phyloP scores from a whole-genome alignment of 1,140 invertebrate species.

The Parapsyche elsis region DNA sequence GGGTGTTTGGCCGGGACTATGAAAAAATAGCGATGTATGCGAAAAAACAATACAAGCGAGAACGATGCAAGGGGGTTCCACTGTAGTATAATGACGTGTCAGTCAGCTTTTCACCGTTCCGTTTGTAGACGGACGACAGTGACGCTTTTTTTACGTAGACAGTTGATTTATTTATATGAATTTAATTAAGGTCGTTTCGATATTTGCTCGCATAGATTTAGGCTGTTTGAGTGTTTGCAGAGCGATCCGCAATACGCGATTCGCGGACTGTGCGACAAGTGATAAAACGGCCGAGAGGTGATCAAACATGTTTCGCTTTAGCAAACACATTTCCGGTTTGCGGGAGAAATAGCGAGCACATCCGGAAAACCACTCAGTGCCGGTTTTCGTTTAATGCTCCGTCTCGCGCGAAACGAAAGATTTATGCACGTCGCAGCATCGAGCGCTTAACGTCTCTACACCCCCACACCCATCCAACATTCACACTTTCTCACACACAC shows the following conservation, averaged over 20 bases:
- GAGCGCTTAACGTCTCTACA: not conserved
- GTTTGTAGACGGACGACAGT: too few relatives aligned
- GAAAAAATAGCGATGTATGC: too few relatives aligned
- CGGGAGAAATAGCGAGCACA: not conserved
- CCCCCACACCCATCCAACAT: too few relatives aligned
- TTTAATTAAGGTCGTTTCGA: too few relatives aligned
- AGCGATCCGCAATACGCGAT: not conserved
- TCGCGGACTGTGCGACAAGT: not conserved
- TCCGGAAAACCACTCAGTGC: slow-evolving; percentile 28
- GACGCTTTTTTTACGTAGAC: too few relatives aligned
- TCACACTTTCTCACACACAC: not conserved
- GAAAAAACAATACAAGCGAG: too few relatives aligned
- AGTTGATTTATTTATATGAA: too few relatives aligned
- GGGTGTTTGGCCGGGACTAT: too few relatives aligned
- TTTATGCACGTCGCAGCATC: slow-evolving; percentile 4
- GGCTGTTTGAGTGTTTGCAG: not conserved
- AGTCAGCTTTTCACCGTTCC: too few relatives aligned
- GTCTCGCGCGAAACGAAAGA: slow-evolving; percentile 23
- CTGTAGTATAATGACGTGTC: too few relatives aligned
- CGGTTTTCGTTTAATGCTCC: slow-evolving; percentile 7
- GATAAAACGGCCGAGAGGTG: slow-evolving; percentile 36
- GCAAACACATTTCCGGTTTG: slow-evolving; percentile 27
- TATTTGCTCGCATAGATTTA: too few relatives aligned
- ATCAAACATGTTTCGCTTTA: slow-evolving; percentile 36
- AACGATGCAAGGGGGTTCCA: too few relatives aligned